Evolutionary conservation across 2,888 invertebrate species (phyloP), one percentile per base, ranked within the genome.

Genomic region (Charanyca ferruginea): DNA sequence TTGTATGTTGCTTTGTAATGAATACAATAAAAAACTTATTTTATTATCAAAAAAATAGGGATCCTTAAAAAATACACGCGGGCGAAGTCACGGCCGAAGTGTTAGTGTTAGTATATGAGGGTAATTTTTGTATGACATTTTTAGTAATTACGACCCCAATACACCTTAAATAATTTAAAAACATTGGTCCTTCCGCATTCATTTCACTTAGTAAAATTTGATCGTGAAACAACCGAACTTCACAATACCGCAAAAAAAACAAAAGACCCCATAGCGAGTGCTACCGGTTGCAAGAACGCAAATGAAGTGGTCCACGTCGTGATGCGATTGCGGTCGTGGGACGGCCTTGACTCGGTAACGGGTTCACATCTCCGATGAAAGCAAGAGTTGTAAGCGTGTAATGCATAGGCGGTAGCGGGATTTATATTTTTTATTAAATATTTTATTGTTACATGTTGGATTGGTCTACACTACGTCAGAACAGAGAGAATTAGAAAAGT

Each of bases 331-430:
- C 84, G 88, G 86, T 83, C 85, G 78, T 79, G 74, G 77, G 32
- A 49, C 90, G 90, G 87, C 91, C 91, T 91, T 91, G 91, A 91
- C 90, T 89, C 69, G 63, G 74, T 83, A 87, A 86, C 87, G 85
- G 83, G 90, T 90, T 89, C 86, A 86, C 66, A 73, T 82, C 85
- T 83, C 77, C 64, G 69, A 78, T 76, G 86, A 91, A 89, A 91
- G 86, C 83, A 84, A 91, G 66, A 87, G 88, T 85, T 44, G 45
- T 59, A 55, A 3, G 62, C 61, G 58, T 55, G 0, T 63, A 69
- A 25, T 61, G 58, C 11, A 70, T 62, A 57, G 74, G 83, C 68
- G 64, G n/a, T 32, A 78, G 84, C 84, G 81, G 35, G 2, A 9
- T 42, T 25, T 1, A 20, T n/a, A 13, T n/a, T n/a, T n/a, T n/a